Conservation (phyloP, 2,888 invertebrate genomes). For the Xiphydria camelus region DNA sequence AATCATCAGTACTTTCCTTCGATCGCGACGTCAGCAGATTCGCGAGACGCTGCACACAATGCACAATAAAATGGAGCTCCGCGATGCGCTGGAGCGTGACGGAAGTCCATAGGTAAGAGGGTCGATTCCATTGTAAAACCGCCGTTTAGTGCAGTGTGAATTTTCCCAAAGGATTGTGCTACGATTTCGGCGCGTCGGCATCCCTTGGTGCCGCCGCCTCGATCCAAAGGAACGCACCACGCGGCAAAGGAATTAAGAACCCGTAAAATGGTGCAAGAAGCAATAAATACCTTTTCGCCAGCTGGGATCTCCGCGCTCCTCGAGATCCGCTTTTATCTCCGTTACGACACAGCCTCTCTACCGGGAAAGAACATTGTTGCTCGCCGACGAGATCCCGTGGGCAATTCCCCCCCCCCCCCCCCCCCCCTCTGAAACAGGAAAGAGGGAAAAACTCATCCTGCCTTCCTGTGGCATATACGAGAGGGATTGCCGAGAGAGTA, state of each 20-base stretch:
- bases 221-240: constrained; percentile 18
- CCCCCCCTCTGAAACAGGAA: too few relatives aligned
- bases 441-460: too few relatives aligned
- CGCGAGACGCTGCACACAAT: not conserved
- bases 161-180: constrained; percentile 35
- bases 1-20: not conserved
- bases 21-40: constrained; percentile 3
- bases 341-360: too few relatives aligned
- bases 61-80: constrained; percentile 2
- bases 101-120: constrained; percentile 10
- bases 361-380: too few relatives aligned
- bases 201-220: constrained; percentile 22
- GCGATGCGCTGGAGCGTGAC: not conserved
- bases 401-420: too few relatives aligned
- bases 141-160: constrained; percentile 29
- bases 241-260: constrained; percentile 41
- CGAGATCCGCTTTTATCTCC: too few relatives aligned
- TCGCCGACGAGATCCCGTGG: too few relatives aligned
- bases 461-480: too few relatives aligned
- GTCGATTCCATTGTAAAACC: constrained; percentile 15
- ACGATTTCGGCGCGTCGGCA: constrained; percentile 23
- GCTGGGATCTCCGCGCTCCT: too few relatives aligned
- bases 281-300: constrained; percentile 53
- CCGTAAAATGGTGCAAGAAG: constrained; percentile 49
- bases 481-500: too few relatives aligned